Conservation (phyloP, 2,797 vertebrate genomes). For the Echeneis naucrates region DNA sequence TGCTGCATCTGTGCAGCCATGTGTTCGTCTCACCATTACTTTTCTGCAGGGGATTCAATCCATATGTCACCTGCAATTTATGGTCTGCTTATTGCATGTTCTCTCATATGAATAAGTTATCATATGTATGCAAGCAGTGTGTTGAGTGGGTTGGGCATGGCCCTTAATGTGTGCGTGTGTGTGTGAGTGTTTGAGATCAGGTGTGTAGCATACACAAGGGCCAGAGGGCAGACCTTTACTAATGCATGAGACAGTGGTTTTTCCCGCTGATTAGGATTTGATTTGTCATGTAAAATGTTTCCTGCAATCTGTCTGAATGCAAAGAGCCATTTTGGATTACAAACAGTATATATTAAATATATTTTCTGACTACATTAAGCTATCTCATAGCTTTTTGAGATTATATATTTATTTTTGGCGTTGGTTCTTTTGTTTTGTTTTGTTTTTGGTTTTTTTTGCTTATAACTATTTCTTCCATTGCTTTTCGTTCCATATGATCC, state of each 20-base stretch:
- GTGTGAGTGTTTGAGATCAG: constrained; percentile 29
- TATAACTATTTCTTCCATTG: constrained; percentile 8
- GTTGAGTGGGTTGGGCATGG: constrained; percentile 38
- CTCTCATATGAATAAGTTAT: constrained; percentile 63
- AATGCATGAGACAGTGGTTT: constrained; percentile 68
- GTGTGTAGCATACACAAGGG: constrained; percentile 29
- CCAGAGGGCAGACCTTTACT: constrained; percentile 59
- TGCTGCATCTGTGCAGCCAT: constrained; percentile 31
- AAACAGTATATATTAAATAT: constrained; percentile 9
- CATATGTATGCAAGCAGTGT: constrained; percentile 28
- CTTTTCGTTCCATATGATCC: neutral
- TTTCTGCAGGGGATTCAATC: constrained; percentile 47
- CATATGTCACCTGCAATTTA: constrained; percentile 65
- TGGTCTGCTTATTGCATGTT: constrained; percentile 50
- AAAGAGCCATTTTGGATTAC: constrained; percentile 4
- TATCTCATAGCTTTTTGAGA: neutral
- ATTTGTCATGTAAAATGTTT: constrained; percentile 55
- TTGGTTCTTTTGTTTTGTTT: too few relatives aligned
- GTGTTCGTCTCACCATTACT: constrained; percentile 26
- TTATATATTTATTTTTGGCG: too few relatives aligned
- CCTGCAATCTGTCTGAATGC: constrained; percentile 40
- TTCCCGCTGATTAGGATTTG: constrained; percentile 68
- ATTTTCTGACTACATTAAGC: constrained; percentile 23
- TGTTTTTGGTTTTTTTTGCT: too few relatives aligned
- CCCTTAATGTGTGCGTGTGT: constrained; percentile 26